Conservation (phyloP, 2,113 vertebrate species). For the Cnemophilus loriae region DNA sequence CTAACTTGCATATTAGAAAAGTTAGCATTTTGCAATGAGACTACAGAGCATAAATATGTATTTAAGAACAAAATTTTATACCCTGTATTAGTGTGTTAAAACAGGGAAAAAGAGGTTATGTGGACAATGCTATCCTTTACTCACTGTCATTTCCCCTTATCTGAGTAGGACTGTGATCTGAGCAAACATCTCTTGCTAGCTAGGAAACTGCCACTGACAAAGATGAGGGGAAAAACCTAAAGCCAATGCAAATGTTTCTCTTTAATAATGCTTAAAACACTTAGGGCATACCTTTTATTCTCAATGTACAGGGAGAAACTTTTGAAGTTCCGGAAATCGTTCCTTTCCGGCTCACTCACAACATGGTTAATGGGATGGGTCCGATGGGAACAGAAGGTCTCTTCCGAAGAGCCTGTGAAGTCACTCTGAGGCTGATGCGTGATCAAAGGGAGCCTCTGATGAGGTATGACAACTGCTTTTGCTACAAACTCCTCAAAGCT, state of each 20-base stretch:
- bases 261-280: not conserved
- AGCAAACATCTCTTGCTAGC: not conserved
- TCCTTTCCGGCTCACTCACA: constrained; percentile 95
- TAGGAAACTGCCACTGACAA: not conserved
- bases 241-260: not conserved
- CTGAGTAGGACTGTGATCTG: not conserved
- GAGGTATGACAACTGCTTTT: constrained; percentile 73
- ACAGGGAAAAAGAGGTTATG: not conserved
- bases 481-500: not conserved
- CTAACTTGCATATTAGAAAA: not conserved
- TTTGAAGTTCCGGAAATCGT: constrained; percentile 98
- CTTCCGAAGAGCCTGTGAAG: constrained; percentile 96
- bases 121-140: not conserved
- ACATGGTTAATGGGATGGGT: constrained; percentile 98
- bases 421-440: constrained; percentile 91
- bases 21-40: not conserved
- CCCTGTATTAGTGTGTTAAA: not conserved
- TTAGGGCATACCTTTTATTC: not conserved
- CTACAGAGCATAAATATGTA: not conserved
- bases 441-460: constrained; percentile 94
- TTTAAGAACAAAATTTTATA: not conserved
- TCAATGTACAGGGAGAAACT: constrained; percentile 86
- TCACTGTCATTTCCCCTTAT: not conserved
- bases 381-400: constrained; percentile 98
- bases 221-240: not conserved